Base-by-base conservation (phyloP, 2,113 vertebrate genomes). In the Salminus brasiliensis region DNA sequence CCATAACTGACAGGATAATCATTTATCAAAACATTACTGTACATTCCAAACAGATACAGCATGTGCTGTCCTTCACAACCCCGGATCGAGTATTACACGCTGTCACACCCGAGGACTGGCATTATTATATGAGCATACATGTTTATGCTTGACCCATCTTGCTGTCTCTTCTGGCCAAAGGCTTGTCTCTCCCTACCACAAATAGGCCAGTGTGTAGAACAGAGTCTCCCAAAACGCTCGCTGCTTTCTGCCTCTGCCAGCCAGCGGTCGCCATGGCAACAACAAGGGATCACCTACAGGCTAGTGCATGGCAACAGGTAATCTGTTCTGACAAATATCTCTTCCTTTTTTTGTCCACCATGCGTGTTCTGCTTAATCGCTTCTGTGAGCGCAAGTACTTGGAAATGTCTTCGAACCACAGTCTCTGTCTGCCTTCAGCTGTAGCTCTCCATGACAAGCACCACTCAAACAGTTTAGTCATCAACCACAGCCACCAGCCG, bases 301-400 rank as follows among this genome's bases (percentile, higher is more conserved):
- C 45, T 75, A 66, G 49, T 75, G 78, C 71, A 75, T 83, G 66
- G 81, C 74, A 78, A 81, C 81, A 83, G 76, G 84, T 83, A 80
- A 78, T 76, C 60, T 65, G 62, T 69, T 84, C 41, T 81, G 74
- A 77, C 74, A 78, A 65, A 78, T 60, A 78, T 70, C 32, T 60
- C 60, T 62, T 11, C 13, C 23, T 10, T 72, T 10, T 36, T 21
- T 3, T 65, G 55, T 71, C 49, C n/a, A 49, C 63, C 63, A 49
- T 30, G 2, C 59, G n/a, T 16, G 8, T 47, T 52, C 21, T 29
- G 18, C 62, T n/a, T n/a, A 34, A 5, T 27, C 32, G 59, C 8
- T 32, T 36, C 30, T 34, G 29, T 65, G 32, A 41, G 15, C 10
- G 34, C 41, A 49, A 47, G 45, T 78, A 7, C 45, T 7, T 65